A percentile compares a stretch with the other conserved stretches of the same genome.
These are phyloP conservation scores for Promerops cafer DNA, from an alignment of 2,113 vertebrate species.

Conservation along the genomic window DNA sequence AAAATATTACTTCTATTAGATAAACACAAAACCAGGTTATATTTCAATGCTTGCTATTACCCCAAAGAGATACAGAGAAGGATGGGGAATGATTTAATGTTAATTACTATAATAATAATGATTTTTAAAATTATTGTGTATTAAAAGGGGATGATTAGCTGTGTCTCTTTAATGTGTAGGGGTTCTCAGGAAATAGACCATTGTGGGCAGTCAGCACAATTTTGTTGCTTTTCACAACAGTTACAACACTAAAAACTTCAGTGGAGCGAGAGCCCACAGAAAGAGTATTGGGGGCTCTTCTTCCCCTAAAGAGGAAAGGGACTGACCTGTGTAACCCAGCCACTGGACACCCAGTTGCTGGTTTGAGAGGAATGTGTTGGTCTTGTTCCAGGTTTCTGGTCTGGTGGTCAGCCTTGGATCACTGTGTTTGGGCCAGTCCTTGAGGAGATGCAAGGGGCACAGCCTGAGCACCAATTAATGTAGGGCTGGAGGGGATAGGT, in stretches of 20 bases:
- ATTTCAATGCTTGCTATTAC: not conserved
- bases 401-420: not conserved
- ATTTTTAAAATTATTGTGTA: not conserved
- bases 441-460: not conserved
- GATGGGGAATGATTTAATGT: not conserved
- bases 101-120: not conserved
- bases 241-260: not conserved
- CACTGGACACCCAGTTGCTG: not conserved
- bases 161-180: not conserved
- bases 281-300: not conserved
- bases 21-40: not conserved
- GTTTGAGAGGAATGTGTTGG: not conserved
- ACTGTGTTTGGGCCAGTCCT: not conserved
- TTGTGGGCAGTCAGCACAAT: not conserved
- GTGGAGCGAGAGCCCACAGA: not conserved
- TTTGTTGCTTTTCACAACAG: not conserved
- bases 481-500: not conserved
- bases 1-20: not conserved
- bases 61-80: not conserved
- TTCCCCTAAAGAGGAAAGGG: not conserved
- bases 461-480: fast-evolving
- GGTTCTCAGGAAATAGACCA: not conserved
- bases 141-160: not conserved
- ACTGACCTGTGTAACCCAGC: not conserved
- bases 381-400: not conserved